Evolutionary conservation across 2,888 invertebrate genomes (phyloP).

Genomic region (Fragum sueziense): DNA sequence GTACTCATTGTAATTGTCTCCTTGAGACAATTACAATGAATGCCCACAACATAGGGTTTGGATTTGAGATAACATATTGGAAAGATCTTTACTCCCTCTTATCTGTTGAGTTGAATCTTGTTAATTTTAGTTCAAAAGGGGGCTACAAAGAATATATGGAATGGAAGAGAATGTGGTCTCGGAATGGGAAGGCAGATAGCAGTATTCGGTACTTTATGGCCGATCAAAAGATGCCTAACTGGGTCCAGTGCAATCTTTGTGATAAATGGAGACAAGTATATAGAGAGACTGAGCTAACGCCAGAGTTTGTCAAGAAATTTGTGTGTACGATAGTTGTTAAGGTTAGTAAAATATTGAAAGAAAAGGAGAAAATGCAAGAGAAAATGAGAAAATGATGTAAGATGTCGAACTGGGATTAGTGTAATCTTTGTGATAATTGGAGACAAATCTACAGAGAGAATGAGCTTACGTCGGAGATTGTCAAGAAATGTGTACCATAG

Average conservation of each 20-base stretch:
- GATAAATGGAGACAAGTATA: slow-evolving; percentile 81
- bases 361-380: too few species aligned
- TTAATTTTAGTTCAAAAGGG: slow-evolving; percentile 68
- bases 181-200: slow-evolving; percentile 77
- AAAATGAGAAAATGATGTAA: slow-evolving; percentile 75
- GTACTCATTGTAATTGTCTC: too few species aligned
- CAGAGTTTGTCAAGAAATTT: slow-evolving; percentile 70
- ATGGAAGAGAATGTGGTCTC: slow-evolving; percentile 80
- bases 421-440: slow-evolving; percentile 82
- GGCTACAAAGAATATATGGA: slow-evolving; percentile 71
- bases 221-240: slow-evolving; percentile 81
- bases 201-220: slow-evolving; percentile 77
- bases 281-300: slow-evolving; percentile 67
- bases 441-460: slow-evolving; percentile 77
- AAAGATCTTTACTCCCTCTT: background rate
- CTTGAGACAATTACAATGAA: too few species aligned
- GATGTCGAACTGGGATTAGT: slow-evolving; percentile 82
- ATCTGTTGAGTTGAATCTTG: background rate
- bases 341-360: too few species aligned
- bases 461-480: slow-evolving; percentile 65
- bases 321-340: slow-evolving; percentile 70
- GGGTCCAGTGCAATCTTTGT: slow-evolving; percentile 82
- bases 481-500: slow-evolving; percentile 74
- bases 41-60: too few species aligned
- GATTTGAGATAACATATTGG: background rate